Conservation (phyloP, 1,140 invertebrate genomes). For the Magallana gigas region DNA sequence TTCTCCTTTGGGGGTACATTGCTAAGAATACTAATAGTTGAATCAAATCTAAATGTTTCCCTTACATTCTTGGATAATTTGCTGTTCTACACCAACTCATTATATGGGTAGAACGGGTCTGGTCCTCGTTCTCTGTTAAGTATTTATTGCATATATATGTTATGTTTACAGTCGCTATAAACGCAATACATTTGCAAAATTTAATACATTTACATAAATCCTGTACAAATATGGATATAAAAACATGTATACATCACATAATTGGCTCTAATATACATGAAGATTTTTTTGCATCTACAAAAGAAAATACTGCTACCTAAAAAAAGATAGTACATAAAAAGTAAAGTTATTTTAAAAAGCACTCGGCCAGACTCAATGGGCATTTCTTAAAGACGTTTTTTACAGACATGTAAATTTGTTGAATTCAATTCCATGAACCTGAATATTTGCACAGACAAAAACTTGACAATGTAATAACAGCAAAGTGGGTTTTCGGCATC, state of each 20-base stretch:
- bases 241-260: background rate
- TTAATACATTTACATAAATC: background rate
- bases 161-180: background rate
- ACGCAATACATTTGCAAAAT: background rate
- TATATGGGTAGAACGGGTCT: too few relatives aligned
- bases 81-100: too few relatives aligned
- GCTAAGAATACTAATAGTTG: too few relatives aligned
- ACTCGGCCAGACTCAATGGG: slow-evolving; percentile 31
- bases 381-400: slow-evolving; percentile 22
- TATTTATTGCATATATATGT: background rate
- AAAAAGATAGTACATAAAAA: slow-evolving; percentile 5
- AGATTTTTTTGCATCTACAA: background rate
- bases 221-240: background rate
- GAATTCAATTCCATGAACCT: slow-evolving; percentile 26
- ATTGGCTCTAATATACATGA: background rate
- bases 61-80: too few relatives aligned
- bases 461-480: slow-evolving; percentile 28
- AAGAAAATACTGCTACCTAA: background rate
- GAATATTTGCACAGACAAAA: slow-evolving; percentile 36
- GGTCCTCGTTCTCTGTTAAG: too few relatives aligned
- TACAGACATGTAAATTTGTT: slow-evolving; percentile 36
- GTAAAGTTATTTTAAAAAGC: slow-evolving; percentile 12
- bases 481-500: slow-evolving; percentile 17
- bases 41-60: too few relatives aligned
- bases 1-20: too few relatives aligned